Evolutionary conservation across 2,113 vertebrate species (phyloP), one percentile per base, ranked within the genome.

Genomic region (Sander lucioperca): DNA sequence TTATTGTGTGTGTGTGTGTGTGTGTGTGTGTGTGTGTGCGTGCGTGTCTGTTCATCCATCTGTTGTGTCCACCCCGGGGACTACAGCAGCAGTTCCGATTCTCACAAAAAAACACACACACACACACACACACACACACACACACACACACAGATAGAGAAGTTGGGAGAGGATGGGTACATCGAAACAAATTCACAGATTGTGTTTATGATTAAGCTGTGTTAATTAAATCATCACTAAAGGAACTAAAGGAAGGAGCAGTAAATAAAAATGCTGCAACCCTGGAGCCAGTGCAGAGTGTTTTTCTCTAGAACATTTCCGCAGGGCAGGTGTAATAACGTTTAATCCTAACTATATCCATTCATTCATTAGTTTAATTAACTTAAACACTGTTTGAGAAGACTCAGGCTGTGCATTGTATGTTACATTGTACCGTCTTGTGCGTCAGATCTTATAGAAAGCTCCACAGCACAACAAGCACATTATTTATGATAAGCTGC

Each of bases 201-300:
- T 89, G 79, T 84, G 80, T 82, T 86, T 71, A 75, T 70, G 45
- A 75, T 80, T 61, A 80, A 84, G 82, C 59, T 70, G 79, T 62
- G 59, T 64, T 83, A 73, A 85, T 84, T 75, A 80, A 86, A 88
- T n/a, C 73, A 83, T 86, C 51, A 80, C 78, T 80, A 30, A 73
- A 80, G 53, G 30, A 83, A 23, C 19, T 63, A n/a, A n/a, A n/a
- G n/a, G n/a, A n/a, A n/a, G n/a, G 47, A 69, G 68, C 77, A 57
- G 64, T 80, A 74, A 80, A 85, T 54, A 77, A 58, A 77, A 54
- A 79, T 33, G 54, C 23, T 56, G 48, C n/a, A 53, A 57, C 54
- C 58, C 68, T 43, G 23, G 0, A 79, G 80, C 58, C 19, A 12
- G 14, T 5, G 51, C 57, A 58, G 33, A 67, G 19, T 54, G 64